Evolutionary conservation across 2,797 vertebrate genomes (phyloP), one percentile per base, ranked within the genome.

Genomic region (Megaceryle alcyon): DNA sequence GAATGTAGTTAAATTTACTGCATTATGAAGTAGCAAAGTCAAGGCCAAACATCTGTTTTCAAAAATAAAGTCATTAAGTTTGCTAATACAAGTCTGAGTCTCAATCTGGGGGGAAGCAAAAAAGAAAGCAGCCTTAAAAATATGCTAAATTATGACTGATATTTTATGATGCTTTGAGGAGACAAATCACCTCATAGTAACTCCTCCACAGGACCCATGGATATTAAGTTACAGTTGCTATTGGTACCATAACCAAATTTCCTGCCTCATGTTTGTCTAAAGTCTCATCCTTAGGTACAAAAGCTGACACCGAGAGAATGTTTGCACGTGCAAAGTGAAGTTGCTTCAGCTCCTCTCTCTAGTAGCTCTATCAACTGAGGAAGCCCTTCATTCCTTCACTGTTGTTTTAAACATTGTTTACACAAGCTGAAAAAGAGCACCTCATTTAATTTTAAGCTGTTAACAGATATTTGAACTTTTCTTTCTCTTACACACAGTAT

Each of bases 251-350:
- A 91, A 84, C 69, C 17, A 13, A 63, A 96, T 91, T 91, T 92
- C 94, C 82, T 91, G 82, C 88, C 76, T 94, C 59, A 63, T 92
- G 89, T 94, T 96, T 96, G 77, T 75, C 69, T 70, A 78, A 73
- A 44, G 77, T 82, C 87, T 96, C 76, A 81, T 92, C 91, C 82
- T 79, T 25, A 51, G 57, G 16, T 5, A 60, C 20, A 79, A 83
- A 72, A 82, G 65, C 73, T 95, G 92, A 94, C 1, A 1, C 28
- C 48, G 80, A 20, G 59, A 69, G 89, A 92, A 91, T 20, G 51
- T 53, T 53, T 53, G 82, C 87, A 94, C 53, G 65, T 56, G 43
- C 66, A 72, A 81, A 91, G 72, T 19, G 20, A 91, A 44, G n/a
- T 81, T 86, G 31, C 75, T 59, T 53, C 86, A 64, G 68, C 29